A percentile compares a stretch with the other conserved stretches of the same genome.
Evolutionary conservation across 1,140 invertebrate genomes (phyloP).

Genomic region (Proctacanthus coquilletti): DNA sequence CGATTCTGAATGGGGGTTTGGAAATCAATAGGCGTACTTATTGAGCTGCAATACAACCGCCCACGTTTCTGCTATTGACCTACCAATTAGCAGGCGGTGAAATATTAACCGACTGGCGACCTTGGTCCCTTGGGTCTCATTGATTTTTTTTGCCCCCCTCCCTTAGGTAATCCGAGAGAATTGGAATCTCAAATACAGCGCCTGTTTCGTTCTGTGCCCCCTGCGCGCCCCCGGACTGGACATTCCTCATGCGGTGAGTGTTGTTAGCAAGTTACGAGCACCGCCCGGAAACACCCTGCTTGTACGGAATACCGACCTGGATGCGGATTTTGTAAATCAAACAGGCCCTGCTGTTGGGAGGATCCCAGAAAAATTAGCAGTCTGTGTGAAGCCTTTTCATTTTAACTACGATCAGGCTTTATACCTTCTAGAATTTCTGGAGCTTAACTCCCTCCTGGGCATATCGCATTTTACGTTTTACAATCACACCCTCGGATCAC

Average conservation of each 20-base stretch:
- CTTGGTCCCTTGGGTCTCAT: too few relatives aligned
- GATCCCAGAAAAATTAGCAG: slow-evolving; percentile 47
- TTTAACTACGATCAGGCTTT: slow-evolving; percentile 70
- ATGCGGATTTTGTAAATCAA: slow-evolving; percentile 18
- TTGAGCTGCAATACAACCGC: too few relatives aligned
- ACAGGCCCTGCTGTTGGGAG: slow-evolving; percentile 17
- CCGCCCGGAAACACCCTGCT: slow-evolving; percentile 45
- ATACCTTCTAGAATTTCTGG: slow-evolving; percentile 83
- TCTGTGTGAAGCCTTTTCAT: slow-evolving; percentile 91
- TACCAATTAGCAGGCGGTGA: too few relatives aligned
- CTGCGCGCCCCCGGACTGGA: slow-evolving; percentile 42
- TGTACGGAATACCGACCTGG: slow-evolving; percentile 36
- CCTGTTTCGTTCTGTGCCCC: slow-evolving; percentile 74
- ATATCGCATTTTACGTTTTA: slow-evolving; percentile 83
- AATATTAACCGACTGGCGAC: too few relatives aligned
- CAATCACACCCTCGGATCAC: slow-evolving; percentile 70
- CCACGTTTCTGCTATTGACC: too few relatives aligned
- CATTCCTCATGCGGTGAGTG: slow-evolving; percentile 47
- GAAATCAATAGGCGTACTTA: too few relatives aligned
- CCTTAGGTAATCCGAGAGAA: slow-evolving; percentile 70
- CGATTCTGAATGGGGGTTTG: too few relatives aligned
- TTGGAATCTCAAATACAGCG: slow-evolving; percentile 88
- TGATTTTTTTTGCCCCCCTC: too few relatives aligned
- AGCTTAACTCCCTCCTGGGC: slow-evolving; percentile 73
- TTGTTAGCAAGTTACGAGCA: slow-evolving; percentile 40